Evolutionary conservation across 2,888 invertebrate species (phyloP).

Genomic region (Sinohyriopsis cumingii): DNA sequence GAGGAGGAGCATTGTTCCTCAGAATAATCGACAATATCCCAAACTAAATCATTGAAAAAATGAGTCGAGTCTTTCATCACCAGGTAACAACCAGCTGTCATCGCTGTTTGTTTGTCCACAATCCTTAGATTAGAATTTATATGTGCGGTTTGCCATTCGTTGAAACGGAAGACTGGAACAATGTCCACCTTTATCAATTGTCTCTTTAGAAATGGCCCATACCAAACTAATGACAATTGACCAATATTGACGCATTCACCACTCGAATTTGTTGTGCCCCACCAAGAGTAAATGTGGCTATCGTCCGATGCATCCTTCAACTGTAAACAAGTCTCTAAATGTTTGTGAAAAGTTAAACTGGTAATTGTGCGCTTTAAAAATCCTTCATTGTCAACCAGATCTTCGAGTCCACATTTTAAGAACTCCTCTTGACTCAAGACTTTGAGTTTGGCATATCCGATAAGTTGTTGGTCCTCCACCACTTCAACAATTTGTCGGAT

Average conservation of each 20-base stretch:
- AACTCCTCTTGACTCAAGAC: slow-evolving; percentile 1
- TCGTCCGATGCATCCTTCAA: not conserved
- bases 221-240: slow-evolving; percentile 14
- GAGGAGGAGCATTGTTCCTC: not conserved
- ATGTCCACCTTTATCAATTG: slow-evolving; percentile 14
- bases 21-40: not conserved
- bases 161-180: slow-evolving; percentile 9
- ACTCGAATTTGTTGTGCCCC: slow-evolving; percentile 14
- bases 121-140: not conserved
- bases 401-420: not conserved
- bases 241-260: slow-evolving; percentile 20
- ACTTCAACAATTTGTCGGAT: slow-evolving; percentile 6
- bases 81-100: slow-evolving; percentile 13
- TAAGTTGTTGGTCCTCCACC: not conserved
- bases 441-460: slow-evolving; percentile 10
- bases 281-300: slow-evolving; percentile 3
- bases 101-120: not conserved
- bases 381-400: slow-evolving; percentile 10
- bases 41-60: not conserved
- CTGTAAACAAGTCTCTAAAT: slow-evolving; percentile 5
- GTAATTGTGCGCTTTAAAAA: slow-evolving; percentile 8
- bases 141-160: slow-evolving; percentile 10
- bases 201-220: slow-evolving; percentile 12
- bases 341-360: slow-evolving; percentile 13
- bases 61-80: slow-evolving; percentile 14